Base-by-base conservation (phyloP, 2,888 invertebrate species). In the Drosophila affinis region DNA sequence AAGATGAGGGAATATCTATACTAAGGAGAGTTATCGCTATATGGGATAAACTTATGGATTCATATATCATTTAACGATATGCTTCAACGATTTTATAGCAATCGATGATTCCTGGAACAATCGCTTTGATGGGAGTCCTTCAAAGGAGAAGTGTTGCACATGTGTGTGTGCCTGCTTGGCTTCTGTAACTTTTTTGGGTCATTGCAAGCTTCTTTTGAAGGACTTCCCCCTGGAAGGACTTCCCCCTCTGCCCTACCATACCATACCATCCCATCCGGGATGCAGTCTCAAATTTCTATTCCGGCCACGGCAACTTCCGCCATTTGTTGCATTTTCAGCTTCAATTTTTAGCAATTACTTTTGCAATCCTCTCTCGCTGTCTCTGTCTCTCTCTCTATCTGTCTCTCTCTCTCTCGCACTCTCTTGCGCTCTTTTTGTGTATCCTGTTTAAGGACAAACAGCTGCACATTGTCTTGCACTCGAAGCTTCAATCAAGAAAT, bases 401-500 rank as follows among this genome's bases (percentile, higher is more conserved):
- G 7, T 29, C 18, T 17, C 47, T 39, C 12, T 12, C n/a, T 14
- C 27, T 18, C n/a, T 24, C 34, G 29, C 24, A 6, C 24, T 9
- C 21, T 52, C 27, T 45, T 24, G 27, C 27, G 56, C 18, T 46
- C 48, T 52, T 65, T 64, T 62, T 32, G 67, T 62, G 63, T 70
- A 68, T 81, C 87, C 87, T 87, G 87, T 79, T 79, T 56, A 75
- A 77, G 79, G 70, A 71, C 71, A 69, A 73, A 62, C 76, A 72
- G 64, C 68, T 68, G 74, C 74, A 60, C 69, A 56, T 67, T 76
- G 67, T 54, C 49, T 55, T 64, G 84, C 76, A 78, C 83, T 85
- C 75, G 78, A 70, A 85, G 86, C 77, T 75, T 73, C 83, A 85
- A 76, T 76, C 86, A 78, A 68, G 85, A 86, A 86, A 86, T 82